Percentiles rank a stretch among this genome's conserved stretches.
Evolutionary conservation across 2,797 vertebrate species (phyloP).

Genomic region (Otolemur crassicaudatus): DNA sequence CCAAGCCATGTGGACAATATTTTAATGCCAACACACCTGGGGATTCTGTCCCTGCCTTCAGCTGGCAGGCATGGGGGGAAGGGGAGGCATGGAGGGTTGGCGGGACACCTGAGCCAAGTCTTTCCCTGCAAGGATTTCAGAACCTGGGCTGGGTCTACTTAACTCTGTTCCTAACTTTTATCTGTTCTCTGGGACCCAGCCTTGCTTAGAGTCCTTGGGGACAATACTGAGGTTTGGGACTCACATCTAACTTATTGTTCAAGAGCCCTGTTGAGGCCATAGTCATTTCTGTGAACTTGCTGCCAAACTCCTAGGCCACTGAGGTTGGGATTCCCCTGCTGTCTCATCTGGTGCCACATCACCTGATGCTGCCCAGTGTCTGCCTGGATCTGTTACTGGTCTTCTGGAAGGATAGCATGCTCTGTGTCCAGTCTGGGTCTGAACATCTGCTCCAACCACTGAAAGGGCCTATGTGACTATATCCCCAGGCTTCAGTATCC

Average conservation of each 20-base stretch:
- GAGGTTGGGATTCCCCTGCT: neutral
- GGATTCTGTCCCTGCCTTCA: fast-evolving
- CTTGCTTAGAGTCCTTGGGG: neutral
- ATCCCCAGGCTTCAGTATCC: neutral
- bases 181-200: neutral
- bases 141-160: neutral
- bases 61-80: neutral
- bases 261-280: neutral
- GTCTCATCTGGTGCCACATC: neutral
- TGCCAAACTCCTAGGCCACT: neutral
- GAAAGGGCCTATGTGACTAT: neutral
- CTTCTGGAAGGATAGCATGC: neutral
- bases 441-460: neutral
- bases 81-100: fast-evolving
- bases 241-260: neutral
- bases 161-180: neutral
- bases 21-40: neutral
- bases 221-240: neutral
- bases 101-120: fast-evolving
- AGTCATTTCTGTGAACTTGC: neutral
- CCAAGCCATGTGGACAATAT: neutral
- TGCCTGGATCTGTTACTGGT: fast-evolving
- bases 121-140: neutral
- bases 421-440: neutral
- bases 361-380: neutral